Evolutionary conservation across 2,113 vertebrate genomes (phyloP), one percentile per base, ranked within the genome.

Genomic region (Brienomyrus brachyistius): DNA sequence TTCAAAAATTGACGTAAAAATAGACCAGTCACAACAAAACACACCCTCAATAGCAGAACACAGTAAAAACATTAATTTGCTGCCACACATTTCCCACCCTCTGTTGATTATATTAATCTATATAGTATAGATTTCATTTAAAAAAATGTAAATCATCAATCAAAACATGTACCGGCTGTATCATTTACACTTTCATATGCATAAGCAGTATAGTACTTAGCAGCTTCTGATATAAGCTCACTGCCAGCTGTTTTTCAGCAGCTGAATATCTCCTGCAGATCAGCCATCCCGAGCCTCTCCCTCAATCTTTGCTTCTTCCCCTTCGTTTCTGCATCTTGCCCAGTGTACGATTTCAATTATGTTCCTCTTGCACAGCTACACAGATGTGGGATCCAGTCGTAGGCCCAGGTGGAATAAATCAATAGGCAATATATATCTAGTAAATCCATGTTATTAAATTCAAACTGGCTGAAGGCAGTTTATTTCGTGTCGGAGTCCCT

Each of bases 311-410:
- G 87, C 48, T 31, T 70, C 56, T 92, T 89, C 35, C 31, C n/a
- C 56, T 88, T 47, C 8, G 90, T 91, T 91, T 91, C 90, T 89
- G 17, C 90, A 92, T 92, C 92, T 93, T 91, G 89, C 94, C 92
- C 93, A 92, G 95, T 95, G 93, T 95, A 93, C 92, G 95, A 95
- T 95, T 97, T 95, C 94, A 96, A 96, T 96, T 96, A 96, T 96
- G 92, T 94, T 95, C 95, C 94, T 94, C 92, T 95, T 93, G 94
- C 94, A 94, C 88, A 93, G 93, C 92, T 94, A 91, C 89, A 93
- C 96, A 95, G 95, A 95, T 95, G 95, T 95, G 96, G 96, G 96
- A 97, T 96, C 95, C 89, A 91, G 92, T 93, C 93, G 93, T 94
- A 90, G 93, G 93, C 95, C 94, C 95, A 95, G 95, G 95, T 94